A percentile compares a stretch with the other conserved stretches of the same genome.
phyloP scores from a whole-genome alignment of 2,797 vertebrate genomes.

The Heterohyrax brucei region DNA sequence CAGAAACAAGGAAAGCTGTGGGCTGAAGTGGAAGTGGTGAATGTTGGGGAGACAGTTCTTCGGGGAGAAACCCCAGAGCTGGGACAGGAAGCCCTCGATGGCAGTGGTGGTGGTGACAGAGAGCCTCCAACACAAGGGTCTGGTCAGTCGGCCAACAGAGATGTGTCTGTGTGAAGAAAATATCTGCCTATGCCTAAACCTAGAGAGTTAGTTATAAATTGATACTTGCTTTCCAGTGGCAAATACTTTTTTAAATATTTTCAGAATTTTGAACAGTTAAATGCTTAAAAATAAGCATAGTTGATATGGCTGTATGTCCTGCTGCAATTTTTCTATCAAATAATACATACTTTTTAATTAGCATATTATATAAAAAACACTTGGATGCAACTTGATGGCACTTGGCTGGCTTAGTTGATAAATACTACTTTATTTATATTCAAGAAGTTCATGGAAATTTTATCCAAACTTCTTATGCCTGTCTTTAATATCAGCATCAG shows the following conservation, averaged over 20 bases:
- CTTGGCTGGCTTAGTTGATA: not conserved
- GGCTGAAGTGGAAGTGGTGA: not conserved
- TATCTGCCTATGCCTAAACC: not conserved
- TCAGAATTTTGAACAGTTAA: not conserved
- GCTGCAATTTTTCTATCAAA: not conserved
- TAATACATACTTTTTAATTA: not conserved
- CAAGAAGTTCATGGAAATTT: not conserved
- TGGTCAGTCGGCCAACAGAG: not conserved
- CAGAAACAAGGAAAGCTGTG: not conserved
- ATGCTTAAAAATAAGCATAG: not conserved
- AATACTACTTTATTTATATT: not conserved
- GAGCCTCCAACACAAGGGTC: not conserved
- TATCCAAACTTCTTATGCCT: not conserved
- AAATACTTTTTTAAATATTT: slow-evolving; percentile 15
- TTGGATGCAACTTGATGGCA: too few relatives aligned
- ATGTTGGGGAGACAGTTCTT: not conserved
- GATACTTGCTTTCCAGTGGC: not conserved
- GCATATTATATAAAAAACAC: not conserved
- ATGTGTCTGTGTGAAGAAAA: not conserved
- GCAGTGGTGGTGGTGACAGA: accelerated
- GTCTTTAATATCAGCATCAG: not conserved
- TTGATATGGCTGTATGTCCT: not conserved
- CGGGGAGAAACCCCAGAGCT: not conserved
- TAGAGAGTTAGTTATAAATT: not conserved
- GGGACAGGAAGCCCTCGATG: accelerated